Evolutionary conservation across 2,113 vertebrate species (phyloP).

Genomic region (Neoarius graeffei): DNA sequence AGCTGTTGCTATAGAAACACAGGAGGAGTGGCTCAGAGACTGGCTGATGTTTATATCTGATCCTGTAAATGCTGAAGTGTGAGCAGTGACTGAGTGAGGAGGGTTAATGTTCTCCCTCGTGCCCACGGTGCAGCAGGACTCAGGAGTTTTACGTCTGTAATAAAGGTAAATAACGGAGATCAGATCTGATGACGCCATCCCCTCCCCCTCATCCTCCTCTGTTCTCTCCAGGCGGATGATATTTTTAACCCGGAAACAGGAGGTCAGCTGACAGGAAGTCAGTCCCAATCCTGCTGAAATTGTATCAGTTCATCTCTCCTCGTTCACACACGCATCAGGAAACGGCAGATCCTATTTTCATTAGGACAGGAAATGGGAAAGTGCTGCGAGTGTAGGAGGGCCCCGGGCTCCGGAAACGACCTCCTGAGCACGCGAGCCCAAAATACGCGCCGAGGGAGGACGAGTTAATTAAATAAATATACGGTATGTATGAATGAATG

Average conservation of each 20-base stretch:
- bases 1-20: no score
- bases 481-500: no score
- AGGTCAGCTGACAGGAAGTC: conserved; percentile 34
- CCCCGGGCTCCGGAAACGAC: neutral
- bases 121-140: no score
- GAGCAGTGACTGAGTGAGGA: no score
- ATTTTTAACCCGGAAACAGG: conserved; percentile 29
- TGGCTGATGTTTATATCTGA: no score
- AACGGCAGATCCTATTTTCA: neutral
- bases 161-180: neutral
- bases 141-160: no score
- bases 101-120: no score
- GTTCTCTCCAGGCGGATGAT: neutral
- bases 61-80: neutral
- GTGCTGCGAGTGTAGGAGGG: neutral
- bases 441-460: no score
- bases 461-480: no score
- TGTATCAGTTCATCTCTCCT: conserved; percentile 19
- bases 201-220: neutral
- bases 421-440: neutral
- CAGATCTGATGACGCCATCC: neutral
- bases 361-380: neutral
- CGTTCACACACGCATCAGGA: neutral
- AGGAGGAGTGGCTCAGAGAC: no score
- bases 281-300: neutral